These are phyloP conservation scores for Carduelis carduelis DNA, from an alignment of 2,797 vertebrate species.

Conservation along the genomic window DNA sequence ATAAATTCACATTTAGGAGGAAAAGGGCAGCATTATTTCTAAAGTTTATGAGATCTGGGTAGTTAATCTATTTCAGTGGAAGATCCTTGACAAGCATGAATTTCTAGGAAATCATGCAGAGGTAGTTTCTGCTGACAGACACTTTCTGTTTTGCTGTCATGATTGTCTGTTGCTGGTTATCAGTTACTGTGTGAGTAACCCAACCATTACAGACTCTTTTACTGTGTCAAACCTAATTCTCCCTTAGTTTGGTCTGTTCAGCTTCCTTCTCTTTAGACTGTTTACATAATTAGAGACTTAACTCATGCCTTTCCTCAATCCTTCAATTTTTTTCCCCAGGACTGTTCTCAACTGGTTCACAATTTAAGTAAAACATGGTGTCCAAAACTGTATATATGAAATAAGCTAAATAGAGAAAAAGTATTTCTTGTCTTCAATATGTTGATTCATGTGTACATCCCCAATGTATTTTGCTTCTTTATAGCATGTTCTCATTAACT, in stretches of 20 bases:
- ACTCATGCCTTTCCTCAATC: background rate
- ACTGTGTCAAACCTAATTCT: background rate
- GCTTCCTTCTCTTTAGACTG: background rate
- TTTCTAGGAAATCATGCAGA: background rate
- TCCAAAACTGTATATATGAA: background rate
- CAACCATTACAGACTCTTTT: background rate
- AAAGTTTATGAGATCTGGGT: background rate
- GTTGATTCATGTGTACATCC: background rate
- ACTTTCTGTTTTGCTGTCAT: background rate
- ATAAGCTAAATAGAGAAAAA: background rate
- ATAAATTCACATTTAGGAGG: background rate
- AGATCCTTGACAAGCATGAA: background rate
- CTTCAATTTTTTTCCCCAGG: background rate
- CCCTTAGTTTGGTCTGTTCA: background rate
- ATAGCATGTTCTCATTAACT: background rate
- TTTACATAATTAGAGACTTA: background rate
- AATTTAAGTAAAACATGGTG: background rate
- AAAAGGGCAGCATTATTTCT: background rate
- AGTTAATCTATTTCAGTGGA: background rate
- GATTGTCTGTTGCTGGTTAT: accelerated
- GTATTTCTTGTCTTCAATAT: background rate
- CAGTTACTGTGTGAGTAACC: background rate
- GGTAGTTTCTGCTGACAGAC: background rate
- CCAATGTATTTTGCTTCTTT: background rate
- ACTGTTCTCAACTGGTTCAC: background rate